Percentiles rank a stretch among this genome's conserved stretches.
phyloP scores from a whole-genome alignment of 2,888 invertebrate species.

The Drosophila yooni region DNA sequence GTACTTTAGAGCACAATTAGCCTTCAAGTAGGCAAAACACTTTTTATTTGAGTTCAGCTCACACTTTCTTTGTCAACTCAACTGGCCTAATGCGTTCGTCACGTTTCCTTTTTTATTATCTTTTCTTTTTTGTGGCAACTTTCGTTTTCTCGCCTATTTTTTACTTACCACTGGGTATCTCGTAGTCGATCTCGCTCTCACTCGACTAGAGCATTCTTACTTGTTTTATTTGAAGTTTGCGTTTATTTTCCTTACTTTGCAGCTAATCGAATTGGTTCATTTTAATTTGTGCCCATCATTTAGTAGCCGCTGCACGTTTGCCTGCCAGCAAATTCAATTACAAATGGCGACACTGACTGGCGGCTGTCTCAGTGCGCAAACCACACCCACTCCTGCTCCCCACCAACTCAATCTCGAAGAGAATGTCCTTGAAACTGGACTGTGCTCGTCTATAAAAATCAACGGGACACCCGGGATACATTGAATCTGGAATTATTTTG shows the following conservation, averaged over 20 bases:
- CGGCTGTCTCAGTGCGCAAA: not conserved
- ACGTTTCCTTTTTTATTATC: not conserved
- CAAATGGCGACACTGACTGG: conserved; percentile 39
- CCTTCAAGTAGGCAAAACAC: conserved; percentile 26
- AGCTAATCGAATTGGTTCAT: conserved; percentile 60
- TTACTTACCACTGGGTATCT: not conserved
- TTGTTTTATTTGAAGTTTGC: not conserved
- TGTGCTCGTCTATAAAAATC: conserved; percentile 1
- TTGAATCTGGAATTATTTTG: conserved; percentile 12
- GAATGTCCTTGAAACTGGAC: conserved; percentile 16
- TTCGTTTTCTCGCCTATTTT: not conserved
- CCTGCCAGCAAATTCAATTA: conserved; percentile 49
- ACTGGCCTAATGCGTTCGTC: conserved; percentile 18
- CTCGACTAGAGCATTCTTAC: not conserved
- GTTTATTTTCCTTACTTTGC: conserved; percentile 10
- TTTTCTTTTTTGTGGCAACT: not conserved
- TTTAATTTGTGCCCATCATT: conserved; percentile 57
- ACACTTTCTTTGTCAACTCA: conserved; percentile 25
- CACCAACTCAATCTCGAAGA: not conserved
- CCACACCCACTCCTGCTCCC: not conserved
- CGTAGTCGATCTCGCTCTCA: not conserved
- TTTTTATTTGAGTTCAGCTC: conserved; percentile 11
- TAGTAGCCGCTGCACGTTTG: conserved; percentile 43
- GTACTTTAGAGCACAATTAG: conserved; percentile 57
- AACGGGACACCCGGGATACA: not conserved